A percentile compares a stretch with the other conserved stretches of the same genome.
phyloP scores from a whole-genome alignment of 2,113 vertebrate species.

The Cebidichthys violaceus region DNA sequence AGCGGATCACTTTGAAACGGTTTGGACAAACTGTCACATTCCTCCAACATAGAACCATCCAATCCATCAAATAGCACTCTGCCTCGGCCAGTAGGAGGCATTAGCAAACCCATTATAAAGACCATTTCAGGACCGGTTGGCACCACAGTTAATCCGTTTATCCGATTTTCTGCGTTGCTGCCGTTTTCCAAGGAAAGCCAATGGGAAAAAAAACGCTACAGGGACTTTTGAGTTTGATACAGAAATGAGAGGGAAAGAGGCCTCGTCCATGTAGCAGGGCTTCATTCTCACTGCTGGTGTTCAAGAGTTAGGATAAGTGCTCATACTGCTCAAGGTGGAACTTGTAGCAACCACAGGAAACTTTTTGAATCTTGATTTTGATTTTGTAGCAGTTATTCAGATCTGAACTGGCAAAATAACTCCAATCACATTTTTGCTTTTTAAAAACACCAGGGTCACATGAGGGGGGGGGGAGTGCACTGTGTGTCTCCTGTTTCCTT shows the following conservation, averaged over 20 bases:
- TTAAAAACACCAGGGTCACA: conserved; percentile 6
- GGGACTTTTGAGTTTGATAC: conserved; percentile 26
- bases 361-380: background rate
- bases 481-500: conserved; percentile 27
- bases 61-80: conserved; percentile 11
- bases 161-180: conserved; percentile 66
- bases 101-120: conserved; percentile 48
- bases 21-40: conserved; percentile 31
- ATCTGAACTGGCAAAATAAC: background rate
- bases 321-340: background rate
- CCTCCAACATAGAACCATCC: conserved; percentile 14
- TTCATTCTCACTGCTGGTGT: background rate
- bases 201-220: conserved; percentile 15
- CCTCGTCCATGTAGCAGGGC: background rate
- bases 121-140: conserved; percentile 46
- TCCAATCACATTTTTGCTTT: background rate
- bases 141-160: conserved; percentile 65
- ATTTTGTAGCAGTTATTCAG: background rate
- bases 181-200: conserved; percentile 50
- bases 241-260: conserved; percentile 33
- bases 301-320: background rate
- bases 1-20: conserved; percentile 21
- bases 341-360: background rate
- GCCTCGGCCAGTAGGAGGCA: conserved; percentile 36
- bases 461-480: background rate